Conservation (phyloP, 2,113 vertebrate species). For the Paratilapia polleni region DNA sequence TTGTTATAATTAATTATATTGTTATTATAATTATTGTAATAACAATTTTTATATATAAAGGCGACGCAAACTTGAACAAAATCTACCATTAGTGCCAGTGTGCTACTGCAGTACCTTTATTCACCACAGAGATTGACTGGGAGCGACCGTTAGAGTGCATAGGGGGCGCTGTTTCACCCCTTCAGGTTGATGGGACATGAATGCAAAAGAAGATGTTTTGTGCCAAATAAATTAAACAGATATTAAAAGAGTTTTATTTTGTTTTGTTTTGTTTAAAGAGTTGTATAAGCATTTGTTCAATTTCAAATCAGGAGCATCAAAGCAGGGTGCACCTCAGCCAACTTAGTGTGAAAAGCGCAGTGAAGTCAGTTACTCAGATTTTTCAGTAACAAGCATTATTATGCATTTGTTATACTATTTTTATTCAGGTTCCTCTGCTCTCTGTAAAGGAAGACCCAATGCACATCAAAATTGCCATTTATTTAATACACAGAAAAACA, state of each 20-base stretch:
- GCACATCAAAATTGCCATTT: neutral
- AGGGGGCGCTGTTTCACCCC: neutral
- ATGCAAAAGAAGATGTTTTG: neutral
- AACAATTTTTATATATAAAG: neutral
- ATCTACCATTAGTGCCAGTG: neutral
- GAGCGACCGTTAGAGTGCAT: neutral
- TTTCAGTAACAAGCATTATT: neutral
- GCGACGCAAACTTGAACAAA: neutral
- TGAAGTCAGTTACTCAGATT: neutral
- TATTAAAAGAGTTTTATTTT: neutral
- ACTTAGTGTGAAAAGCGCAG: neutral
- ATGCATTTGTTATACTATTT: neutral
- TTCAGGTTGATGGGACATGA: neutral
- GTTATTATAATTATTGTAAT: neutral
- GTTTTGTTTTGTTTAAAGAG: too few species aligned
- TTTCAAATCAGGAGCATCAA: neutral
- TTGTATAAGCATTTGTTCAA: neutral
- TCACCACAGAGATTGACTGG: neutral
- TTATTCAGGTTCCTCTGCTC: neutral
- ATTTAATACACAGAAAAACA: neutral
- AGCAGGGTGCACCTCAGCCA: neutral
- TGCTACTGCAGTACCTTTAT: neutral
- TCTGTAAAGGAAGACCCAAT: neutral
- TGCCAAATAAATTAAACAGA: neutral
- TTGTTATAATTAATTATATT: too few species aligned